Percentiles rank a stretch among this genome's conserved stretches.
phyloP scores from a whole-genome alignment of 2,113 vertebrate genomes.

The Terrapene triunguis region DNA sequence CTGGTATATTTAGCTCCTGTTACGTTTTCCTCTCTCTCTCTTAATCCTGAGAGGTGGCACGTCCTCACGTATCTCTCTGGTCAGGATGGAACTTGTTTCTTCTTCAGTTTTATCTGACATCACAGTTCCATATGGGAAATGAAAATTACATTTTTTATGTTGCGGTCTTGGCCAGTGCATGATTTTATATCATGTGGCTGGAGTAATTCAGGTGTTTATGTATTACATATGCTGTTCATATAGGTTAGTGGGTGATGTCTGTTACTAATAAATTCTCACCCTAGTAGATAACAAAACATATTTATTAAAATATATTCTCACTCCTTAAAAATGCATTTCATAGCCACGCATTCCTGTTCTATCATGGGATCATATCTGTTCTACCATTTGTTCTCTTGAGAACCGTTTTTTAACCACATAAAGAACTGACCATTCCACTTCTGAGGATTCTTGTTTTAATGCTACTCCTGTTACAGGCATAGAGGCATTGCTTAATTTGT shows the following conservation, averaged over 20 bases:
- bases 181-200: constrained; percentile 4
- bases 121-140: neutral
- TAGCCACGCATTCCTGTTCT: constrained; percentile 31
- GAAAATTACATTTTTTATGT: neutral
- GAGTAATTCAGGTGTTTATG: constrained; percentile 40
- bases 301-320: constrained; percentile 57
- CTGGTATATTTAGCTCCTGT: neutral
- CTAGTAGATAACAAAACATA: neutral
- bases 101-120: constrained; percentile 15
- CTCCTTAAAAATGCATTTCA: constrained; percentile 43
- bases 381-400: neutral
- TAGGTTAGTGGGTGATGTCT: constrained; percentile 28
- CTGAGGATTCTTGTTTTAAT: neutral
- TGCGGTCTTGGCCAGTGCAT: neutral
- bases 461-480: neutral
- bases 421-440: neutral
- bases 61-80: constrained; percentile 23
- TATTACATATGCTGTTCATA: constrained; percentile 38
- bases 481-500: neutral
- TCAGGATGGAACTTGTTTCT: neutral
- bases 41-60: constrained; percentile 14
- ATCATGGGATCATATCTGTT: neutral
- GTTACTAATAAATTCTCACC: constrained; percentile 20
- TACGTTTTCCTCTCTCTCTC: neutral
- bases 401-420: neutral